These are phyloP conservation scores for Melospiza georgiana DNA, from an alignment of 2,113 vertebrate genomes.

Conservation along the genomic window DNA sequence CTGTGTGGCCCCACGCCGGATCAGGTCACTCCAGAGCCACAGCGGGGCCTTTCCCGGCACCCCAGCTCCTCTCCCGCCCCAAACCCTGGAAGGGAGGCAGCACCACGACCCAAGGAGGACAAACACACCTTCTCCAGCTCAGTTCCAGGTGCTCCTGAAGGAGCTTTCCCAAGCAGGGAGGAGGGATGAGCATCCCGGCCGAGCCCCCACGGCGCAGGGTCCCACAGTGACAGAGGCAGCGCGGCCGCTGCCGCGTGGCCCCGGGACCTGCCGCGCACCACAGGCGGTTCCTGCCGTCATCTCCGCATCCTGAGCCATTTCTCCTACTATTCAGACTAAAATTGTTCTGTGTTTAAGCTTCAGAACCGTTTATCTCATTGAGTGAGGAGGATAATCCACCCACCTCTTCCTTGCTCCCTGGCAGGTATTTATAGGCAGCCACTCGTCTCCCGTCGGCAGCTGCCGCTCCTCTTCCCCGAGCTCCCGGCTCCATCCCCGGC, in stretches of 20 bases:
- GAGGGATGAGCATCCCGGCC: neutral
- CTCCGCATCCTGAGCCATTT: neutral
- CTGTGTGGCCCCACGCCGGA: accelerated
- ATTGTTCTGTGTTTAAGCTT: constrained; percentile 61
- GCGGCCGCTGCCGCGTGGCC: neutral
- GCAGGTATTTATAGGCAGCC: constrained; percentile 68
- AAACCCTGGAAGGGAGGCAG: neutral
- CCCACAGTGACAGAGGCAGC: neutral
- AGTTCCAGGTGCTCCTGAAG: accelerated
- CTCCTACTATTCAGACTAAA: constrained; percentile 64
- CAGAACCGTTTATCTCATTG: constrained; percentile 68
- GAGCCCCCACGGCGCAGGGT: accelerated
- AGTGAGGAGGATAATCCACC: constrained; percentile 64
- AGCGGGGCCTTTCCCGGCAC: neutral
- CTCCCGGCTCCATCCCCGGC: neutral
- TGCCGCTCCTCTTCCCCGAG: neutral
- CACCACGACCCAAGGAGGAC: accelerated
- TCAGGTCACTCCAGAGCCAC: neutral
- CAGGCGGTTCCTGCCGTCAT: neutral
- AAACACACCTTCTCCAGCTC: neutral
- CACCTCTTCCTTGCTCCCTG: constrained; percentile 62
- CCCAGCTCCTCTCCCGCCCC: neutral
- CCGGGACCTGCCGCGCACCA: neutral
- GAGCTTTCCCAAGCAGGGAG: neutral
- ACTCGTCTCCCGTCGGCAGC: constrained; percentile 12